Evolutionary conservation across 2,113 vertebrate species (phyloP).

Genomic region (Chaenocephalus aceratus): DNA sequence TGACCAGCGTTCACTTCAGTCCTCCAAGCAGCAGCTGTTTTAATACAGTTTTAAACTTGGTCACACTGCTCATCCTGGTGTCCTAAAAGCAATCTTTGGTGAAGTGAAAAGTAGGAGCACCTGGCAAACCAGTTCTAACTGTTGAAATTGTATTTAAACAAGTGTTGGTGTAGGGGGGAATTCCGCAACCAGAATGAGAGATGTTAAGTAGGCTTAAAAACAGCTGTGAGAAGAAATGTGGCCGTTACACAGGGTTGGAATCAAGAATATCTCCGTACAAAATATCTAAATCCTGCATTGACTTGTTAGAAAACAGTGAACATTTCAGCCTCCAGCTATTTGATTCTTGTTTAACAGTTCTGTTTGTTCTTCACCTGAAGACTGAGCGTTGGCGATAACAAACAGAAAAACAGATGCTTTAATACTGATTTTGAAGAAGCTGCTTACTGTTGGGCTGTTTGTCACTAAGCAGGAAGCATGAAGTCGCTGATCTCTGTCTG

Average conservation of each 20-base stretch:
- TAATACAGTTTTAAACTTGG: slow-evolving; percentile 16
- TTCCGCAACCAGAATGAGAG: not conserved
- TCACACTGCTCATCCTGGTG: not conserved
- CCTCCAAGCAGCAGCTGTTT: slow-evolving; percentile 10
- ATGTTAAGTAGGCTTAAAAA: not conserved
- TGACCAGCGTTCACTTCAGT: not conserved
- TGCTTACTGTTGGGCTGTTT: not conserved
- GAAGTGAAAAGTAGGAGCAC: slow-evolving; percentile 23
- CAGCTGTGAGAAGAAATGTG: not conserved
- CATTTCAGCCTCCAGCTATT: slow-evolving; percentile 24
- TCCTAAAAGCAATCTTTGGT: slow-evolving; percentile 40
- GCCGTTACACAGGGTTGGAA: not conserved
- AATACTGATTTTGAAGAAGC: slow-evolving; percentile 34
- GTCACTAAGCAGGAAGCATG: slow-evolving; percentile 11
- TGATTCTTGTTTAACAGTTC: slow-evolving; percentile 20
- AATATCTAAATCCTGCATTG: slow-evolving; percentile 8
- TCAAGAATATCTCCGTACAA: not conserved
- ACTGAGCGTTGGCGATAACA: not conserved
- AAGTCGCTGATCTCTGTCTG: not conserved
- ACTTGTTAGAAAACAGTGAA: slow-evolving; percentile 1
- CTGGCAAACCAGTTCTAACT: not conserved
- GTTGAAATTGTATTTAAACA: slow-evolving; percentile 22
- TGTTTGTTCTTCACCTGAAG: slow-evolving; percentile 22
- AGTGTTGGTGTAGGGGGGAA: slow-evolving; percentile 4
- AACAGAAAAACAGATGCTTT: slow-evolving; percentile 3